Percentiles rank a stretch among this genome's conserved stretches.
These are phyloP conservation scores for Flexamia atlantica DNA, from an alignment of 2,888 invertebrate genomes.

Conservation along the genomic window DNA sequence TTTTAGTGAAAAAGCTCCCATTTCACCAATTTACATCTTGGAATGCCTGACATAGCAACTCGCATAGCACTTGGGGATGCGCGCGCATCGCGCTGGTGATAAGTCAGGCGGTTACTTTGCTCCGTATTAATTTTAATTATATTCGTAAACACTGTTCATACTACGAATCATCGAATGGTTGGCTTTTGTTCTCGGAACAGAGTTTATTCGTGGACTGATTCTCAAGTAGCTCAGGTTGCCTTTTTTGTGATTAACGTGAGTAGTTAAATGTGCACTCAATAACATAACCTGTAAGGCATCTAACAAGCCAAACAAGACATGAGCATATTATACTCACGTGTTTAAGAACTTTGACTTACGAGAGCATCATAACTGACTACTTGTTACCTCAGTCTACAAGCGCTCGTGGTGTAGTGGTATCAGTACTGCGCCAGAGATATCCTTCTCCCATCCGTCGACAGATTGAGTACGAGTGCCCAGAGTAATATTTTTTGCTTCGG, in stretches of 20 bases:
- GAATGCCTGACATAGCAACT: too few species aligned
- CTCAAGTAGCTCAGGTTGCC: not conserved
- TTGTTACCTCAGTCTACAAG: not conserved
- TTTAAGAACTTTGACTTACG: not conserved
- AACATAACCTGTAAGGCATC: constrained; percentile 5
- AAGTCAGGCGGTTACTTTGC: too few species aligned
- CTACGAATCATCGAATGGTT: not conserved
- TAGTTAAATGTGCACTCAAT: constrained; percentile 5
- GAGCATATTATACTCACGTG: not conserved
- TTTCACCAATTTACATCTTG: too few species aligned
- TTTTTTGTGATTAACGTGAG: not conserved
- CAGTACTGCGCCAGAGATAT: not conserved
- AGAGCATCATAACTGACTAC: not conserved
- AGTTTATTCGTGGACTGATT: not conserved
- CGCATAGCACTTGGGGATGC: too few species aligned
- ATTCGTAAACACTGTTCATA: not conserved
- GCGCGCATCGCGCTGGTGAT: too few species aligned
- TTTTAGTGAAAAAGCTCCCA: too few species aligned
- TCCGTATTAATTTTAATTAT: not conserved
- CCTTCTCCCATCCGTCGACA: not conserved
- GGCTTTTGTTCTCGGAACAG: not conserved
- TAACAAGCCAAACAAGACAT: not conserved
- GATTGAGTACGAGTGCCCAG: not conserved
- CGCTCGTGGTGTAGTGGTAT: not conserved
- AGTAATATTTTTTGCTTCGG: not conserved